Conservation (phyloP, 2,797 vertebrate genomes). For the Malurus splendens region DNA sequence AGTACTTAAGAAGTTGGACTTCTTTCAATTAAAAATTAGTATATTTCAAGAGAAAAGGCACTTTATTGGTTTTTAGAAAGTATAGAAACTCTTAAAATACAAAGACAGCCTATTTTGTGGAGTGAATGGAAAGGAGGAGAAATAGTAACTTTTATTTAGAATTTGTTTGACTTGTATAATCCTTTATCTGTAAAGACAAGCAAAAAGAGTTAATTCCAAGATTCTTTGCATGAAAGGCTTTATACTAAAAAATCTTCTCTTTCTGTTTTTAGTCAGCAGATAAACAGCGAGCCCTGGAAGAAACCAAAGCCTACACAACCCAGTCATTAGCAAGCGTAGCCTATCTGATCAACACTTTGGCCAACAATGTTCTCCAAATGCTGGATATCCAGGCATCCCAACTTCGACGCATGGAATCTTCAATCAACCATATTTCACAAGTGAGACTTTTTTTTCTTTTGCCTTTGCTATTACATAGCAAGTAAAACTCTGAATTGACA, state of each 20-base stretch:
- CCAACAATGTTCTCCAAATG: slow-evolving; percentile 98
- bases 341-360: slow-evolving; percentile 96
- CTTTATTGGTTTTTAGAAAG: not conserved
- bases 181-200: not conserved
- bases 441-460: slow-evolving; percentile 65
- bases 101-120: not conserved
- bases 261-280: slow-evolving; percentile 82
- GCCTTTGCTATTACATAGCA: not conserved
- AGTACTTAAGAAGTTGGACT: not conserved
- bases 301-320: slow-evolving; percentile 97
- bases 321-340: slow-evolving; percentile 97
- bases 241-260: not conserved
- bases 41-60: not conserved
- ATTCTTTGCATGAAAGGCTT: not conserved
- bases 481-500: not conserved
- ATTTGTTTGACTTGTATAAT: not conserved
- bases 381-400: slow-evolving; percentile 97
- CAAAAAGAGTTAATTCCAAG: not conserved
- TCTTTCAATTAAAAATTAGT: not conserved
- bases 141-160: not conserved
- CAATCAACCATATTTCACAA: slow-evolving; percentile 98
- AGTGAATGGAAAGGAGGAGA: not conserved
- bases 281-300: slow-evolving; percentile 94
- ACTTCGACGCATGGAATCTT: slow-evolving; percentile 95
- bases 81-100: not conserved